Percentiles rank a stretch among this genome's conserved stretches.
phyloP scores from a whole-genome alignment of 2,113 vertebrate species.

The Perca flavescens region DNA sequence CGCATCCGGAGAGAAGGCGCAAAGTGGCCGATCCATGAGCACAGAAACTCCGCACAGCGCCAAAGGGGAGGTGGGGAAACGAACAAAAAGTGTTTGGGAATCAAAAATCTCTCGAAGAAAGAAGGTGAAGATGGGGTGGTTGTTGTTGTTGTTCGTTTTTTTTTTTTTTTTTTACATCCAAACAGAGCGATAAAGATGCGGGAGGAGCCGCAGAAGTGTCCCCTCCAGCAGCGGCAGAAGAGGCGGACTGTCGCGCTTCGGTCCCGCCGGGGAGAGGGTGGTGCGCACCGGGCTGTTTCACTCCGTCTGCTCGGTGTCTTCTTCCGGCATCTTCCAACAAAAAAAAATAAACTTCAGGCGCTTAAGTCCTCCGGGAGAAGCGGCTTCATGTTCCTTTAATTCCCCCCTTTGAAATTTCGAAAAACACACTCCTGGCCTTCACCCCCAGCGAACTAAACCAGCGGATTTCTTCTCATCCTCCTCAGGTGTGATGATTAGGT shows the following conservation, averaged over 20 bases:
- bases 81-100: not conserved
- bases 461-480: not conserved
- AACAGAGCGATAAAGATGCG: not conserved
- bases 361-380: slow-evolving; percentile 11
- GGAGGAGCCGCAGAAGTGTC: not conserved
- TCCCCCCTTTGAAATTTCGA: not conserved
- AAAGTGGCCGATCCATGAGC: slow-evolving; percentile 42
- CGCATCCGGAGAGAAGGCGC: slow-evolving; percentile 46
- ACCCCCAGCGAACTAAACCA: not conserved
- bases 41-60: not conserved
- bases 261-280: not conserved
- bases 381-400: not conserved
- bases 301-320: slow-evolving; percentile 37
- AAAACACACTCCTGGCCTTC: not conserved
- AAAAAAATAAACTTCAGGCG: slow-evolving; percentile 31
- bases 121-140: not conserved
- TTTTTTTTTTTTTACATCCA: slow-evolving; percentile 40
- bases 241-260: slow-evolving; percentile 22
- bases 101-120: not conserved
- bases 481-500: slow-evolving; percentile 44
- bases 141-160: not conserved
- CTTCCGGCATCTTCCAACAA: slow-evolving; percentile 28
- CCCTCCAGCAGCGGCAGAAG: slow-evolving; percentile 20
- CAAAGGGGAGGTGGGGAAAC: not conserved
- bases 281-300: slow-evolving; percentile 56